phyloP scores from a whole-genome alignment of 2,888 invertebrate genomes.

The Steinernema scapterisci region DNA sequence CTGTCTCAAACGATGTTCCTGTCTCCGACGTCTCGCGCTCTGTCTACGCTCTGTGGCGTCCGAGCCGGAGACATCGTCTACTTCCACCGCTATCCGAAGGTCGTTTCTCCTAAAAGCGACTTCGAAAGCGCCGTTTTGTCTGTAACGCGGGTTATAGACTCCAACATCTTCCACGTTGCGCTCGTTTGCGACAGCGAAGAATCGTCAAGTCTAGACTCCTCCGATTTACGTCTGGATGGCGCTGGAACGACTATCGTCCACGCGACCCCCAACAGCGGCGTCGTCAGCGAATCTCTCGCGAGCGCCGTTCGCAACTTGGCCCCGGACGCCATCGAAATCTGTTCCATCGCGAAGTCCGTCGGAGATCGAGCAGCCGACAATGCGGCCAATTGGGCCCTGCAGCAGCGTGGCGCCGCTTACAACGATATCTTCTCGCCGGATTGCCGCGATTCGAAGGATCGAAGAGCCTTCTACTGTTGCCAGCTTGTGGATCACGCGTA shows the following conservation, averaged over 20 bases:
- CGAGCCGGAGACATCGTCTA: constrained; percentile 42
- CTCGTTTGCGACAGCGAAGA: constrained; percentile 33
- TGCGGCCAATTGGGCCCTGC: constrained; percentile 39
- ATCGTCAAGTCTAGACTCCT: no score
- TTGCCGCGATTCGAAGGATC: constrained; percentile 39
- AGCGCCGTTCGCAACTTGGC: constrained; percentile 29
- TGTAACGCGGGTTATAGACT: constrained; percentile 34
- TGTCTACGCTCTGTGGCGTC: constrained; percentile 18
- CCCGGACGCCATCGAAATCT: constrained; percentile 41
- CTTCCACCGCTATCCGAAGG: constrained; percentile 35
- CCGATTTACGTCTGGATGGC: neutral
- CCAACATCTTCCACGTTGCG: constrained; percentile 42
- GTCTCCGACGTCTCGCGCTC: neutral
- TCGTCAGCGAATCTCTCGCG: constrained; percentile 33
- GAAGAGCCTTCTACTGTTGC: constrained; percentile 47
- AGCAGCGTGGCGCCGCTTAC: constrained; percentile 44
- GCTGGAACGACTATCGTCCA: constrained; percentile 36
- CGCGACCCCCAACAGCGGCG: constrained; percentile 33
- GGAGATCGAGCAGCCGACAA: constrained; percentile 31
- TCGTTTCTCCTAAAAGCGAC: neutral
- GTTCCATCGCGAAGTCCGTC: constrained; percentile 32
- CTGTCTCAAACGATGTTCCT: neutral
- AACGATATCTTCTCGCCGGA: constrained; percentile 47
- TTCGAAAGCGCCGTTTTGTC: constrained; percentile 40
- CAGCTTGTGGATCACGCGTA: constrained; percentile 40